Conservation (phyloP, 2,113 vertebrate genomes). For the Seriola aureovittata region DNA sequence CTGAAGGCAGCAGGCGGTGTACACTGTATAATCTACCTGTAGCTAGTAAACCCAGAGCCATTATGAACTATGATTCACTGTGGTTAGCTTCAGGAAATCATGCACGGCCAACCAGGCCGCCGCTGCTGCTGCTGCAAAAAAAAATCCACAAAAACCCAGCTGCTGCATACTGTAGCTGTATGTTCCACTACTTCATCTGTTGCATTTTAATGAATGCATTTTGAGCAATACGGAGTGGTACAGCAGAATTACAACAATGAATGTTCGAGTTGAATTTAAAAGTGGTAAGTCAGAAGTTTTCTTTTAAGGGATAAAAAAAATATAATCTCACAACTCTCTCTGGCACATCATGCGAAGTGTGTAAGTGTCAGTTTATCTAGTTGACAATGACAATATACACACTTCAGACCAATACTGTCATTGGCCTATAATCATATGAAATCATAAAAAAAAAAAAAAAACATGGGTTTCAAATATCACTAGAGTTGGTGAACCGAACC, state of each 20-base stretch:
- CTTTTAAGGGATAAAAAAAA: neutral
- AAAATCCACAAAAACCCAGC: neutral
- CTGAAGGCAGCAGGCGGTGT: conserved; percentile 23
- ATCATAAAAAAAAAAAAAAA: neutral
- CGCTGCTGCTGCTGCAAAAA: neutral
- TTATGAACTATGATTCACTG: conserved; percentile 15
- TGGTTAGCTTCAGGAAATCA: conserved; percentile 34
- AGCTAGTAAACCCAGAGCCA: conserved; percentile 14
- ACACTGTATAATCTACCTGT: conserved; percentile 19
- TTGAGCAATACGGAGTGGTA: neutral
- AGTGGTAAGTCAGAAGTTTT: neutral
- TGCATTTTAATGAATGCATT: neutral
- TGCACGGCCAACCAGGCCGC: neutral
- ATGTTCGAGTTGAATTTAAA: neutral
- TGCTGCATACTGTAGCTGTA: neutral
- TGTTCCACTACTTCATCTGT: neutral
- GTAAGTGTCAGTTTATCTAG: neutral
- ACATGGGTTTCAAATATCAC: neutral
- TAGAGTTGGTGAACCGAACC: conserved; percentile 4
- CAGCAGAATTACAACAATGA: neutral
- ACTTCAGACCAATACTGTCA: neutral
- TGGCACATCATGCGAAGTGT: neutral
- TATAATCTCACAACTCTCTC: neutral
- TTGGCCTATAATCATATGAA: neutral
- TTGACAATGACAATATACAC: neutral